Conservation (phyloP, 2,113 vertebrate genomes). For the Xyliphius kryptos region DNA sequence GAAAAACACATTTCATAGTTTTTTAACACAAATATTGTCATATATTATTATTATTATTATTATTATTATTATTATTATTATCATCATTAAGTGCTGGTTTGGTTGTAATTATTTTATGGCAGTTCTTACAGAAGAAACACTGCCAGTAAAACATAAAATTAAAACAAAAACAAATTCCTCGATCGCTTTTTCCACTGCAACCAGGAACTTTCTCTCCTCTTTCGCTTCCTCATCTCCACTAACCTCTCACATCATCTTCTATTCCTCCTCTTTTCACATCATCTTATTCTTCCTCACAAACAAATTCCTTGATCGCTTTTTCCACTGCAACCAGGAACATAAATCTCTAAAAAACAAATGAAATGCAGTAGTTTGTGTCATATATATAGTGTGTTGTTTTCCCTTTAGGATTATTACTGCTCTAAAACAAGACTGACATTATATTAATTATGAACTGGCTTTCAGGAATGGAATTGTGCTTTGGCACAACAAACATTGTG, state of each 20-base stretch:
- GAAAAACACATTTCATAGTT: too few relatives aligned
- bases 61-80: too few relatives aligned
- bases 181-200: too few relatives aligned
- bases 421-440: slow-evolving; percentile 8
- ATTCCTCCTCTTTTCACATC: neutral
- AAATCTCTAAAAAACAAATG: neutral
- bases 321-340: neutral
- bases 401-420: slow-evolving; percentile 1
- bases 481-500: slow-evolving; percentile 15
- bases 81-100: slow-evolving; percentile 5
- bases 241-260: too few relatives aligned
- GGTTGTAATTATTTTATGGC: too few relatives aligned
- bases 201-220: too few relatives aligned
- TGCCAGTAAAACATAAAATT: too few relatives aligned
- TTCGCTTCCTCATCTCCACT: too few relatives aligned
- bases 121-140: slow-evolving; percentile 2
- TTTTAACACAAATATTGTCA: too few relatives aligned
- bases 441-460: slow-evolving; percentile 16
- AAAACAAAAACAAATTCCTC: too few relatives aligned
- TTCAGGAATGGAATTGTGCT: neutral
- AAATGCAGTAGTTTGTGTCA: slow-evolving; percentile 5
- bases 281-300: neutral
- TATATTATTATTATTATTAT: too few relatives aligned
- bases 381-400: slow-evolving; percentile 2
- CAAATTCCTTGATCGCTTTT: too few relatives aligned